A percentile compares a stretch with the other conserved stretches of the same genome.
Conservation (phyloP, 2,113 vertebrate genomes). For the Arizona elegans region DNA sequence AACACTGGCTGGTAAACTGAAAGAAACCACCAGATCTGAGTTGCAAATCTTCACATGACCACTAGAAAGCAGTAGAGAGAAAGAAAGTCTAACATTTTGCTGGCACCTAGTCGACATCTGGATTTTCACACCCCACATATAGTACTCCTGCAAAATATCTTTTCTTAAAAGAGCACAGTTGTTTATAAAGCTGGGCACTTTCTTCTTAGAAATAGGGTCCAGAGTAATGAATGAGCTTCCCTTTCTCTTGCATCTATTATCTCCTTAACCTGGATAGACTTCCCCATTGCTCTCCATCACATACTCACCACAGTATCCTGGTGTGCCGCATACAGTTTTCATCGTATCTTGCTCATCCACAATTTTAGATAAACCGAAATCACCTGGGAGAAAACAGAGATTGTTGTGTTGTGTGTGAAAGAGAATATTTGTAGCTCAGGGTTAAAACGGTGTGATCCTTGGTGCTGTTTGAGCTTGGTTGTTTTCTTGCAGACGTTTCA, state of each 20-base stretch:
- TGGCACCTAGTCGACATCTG: background rate
- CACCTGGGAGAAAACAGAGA: conserved; percentile 67
- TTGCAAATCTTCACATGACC: background rate
- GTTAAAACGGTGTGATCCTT: too few species aligned
- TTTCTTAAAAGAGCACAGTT: background rate
- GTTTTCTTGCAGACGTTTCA: too few species aligned
- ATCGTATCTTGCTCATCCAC: conserved; percentile 85
- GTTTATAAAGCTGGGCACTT: too few species aligned
- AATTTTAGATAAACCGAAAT: conserved; percentile 89
- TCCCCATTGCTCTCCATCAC: background rate
- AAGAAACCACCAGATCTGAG: background rate
- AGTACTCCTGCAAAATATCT: background rate
- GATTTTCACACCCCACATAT: background rate
- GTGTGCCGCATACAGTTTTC: conserved; percentile 87
- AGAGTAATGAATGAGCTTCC: background rate
- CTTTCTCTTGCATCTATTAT: background rate
- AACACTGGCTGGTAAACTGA: background rate
- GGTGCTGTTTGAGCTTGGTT: too few species aligned
- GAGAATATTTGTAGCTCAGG: background rate
- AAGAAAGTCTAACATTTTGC: background rate
- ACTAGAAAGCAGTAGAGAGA: background rate
- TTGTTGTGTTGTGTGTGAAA: background rate
- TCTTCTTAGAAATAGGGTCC: background rate
- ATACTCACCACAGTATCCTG: conserved; percentile 84
- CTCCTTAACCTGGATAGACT: background rate